These are phyloP conservation scores for Schizopygopsis pylzovi DNA, from an alignment of 2,797 vertebrate species.

Conservation along the genomic window DNA sequence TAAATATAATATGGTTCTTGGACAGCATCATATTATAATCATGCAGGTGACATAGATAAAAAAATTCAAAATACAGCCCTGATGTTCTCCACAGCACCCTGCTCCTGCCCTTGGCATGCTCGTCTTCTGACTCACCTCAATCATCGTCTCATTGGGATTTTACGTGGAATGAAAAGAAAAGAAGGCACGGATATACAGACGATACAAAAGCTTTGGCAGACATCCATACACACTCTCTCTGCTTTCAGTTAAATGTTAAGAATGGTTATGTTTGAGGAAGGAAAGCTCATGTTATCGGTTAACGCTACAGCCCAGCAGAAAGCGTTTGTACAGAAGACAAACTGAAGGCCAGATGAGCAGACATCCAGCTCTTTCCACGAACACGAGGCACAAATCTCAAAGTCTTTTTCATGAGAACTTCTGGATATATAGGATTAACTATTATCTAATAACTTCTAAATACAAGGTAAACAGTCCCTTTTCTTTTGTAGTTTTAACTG, in stretches of 20 bases:
- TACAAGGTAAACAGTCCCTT: background rate
- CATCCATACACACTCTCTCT: conserved; percentile 41
- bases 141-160: conserved; percentile 36
- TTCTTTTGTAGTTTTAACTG: background rate
- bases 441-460: background rate
- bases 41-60: conserved; percentile 51
- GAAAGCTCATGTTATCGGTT: conserved; percentile 75
- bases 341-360: conserved; percentile 67
- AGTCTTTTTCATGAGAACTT: background rate
- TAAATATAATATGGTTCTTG: conserved; percentile 2
- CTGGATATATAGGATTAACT: background rate
- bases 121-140: conserved; percentile 83
- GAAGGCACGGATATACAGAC: conserved; percentile 51
- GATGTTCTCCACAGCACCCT: conserved; percentile 50
- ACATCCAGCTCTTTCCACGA: conserved; percentile 16
- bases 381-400: background rate
- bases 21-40: conserved; percentile 38
- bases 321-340: conserved; percentile 83
- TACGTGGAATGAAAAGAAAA: conserved; percentile 44
- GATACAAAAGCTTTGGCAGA: conserved; percentile 75
- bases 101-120: conserved; percentile 85
- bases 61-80: conserved; percentile 65
- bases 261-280: conserved; percentile 78
- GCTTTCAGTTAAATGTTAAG: conserved; percentile 66
- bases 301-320: conserved; percentile 89